A percentile compares a stretch with the other conserved stretches of the same genome.
phyloP scores from a whole-genome alignment of 2,888 invertebrate genomes.

The Hoplodrina ambigua region DNA sequence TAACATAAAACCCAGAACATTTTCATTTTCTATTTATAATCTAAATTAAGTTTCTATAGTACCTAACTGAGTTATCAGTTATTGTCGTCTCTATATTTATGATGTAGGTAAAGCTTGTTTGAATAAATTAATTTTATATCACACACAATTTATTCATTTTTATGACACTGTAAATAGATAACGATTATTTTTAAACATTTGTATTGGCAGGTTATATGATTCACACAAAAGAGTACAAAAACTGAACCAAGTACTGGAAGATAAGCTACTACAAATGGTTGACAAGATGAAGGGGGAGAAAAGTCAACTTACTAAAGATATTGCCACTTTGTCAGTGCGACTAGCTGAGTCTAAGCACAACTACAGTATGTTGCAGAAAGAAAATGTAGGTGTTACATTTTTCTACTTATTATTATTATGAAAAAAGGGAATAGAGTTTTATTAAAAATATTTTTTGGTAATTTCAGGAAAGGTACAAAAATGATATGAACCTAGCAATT shows the following conservation, averaged over 20 bases:
- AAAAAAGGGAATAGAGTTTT: slow-evolving; percentile 1
- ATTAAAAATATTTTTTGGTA: slow-evolving; percentile 11
- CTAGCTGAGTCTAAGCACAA: slow-evolving; percentile 96
- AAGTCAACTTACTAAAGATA: slow-evolving; percentile 95
- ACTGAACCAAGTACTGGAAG: slow-evolving; percentile 98
- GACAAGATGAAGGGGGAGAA: slow-evolving; percentile 98
- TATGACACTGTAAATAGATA: neutral
- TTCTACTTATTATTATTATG: neutral
- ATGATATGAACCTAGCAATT: slow-evolving; percentile 97
- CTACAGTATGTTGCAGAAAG: slow-evolving; percentile 95
- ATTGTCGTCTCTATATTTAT: neutral
- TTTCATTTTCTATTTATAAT: neutral
- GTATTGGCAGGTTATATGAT: slow-evolving; percentile 94
- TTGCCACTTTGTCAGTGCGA: slow-evolving; percentile 95
- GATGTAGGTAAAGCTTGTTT: neutral
- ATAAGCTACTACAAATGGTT: slow-evolving; percentile 97
- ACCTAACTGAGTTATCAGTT: neutral
- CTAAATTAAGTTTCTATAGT: neutral
- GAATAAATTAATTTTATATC: neutral
- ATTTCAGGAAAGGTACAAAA: slow-evolving; percentile 97
- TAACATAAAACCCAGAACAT: no score
- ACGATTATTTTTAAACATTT: neutral
- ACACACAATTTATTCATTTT: neutral
- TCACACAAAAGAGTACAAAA: slow-evolving; percentile 98
- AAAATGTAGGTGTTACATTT: slow-evolving; percentile 92